Base-by-base conservation (phyloP, 2,888 invertebrate genomes). In the Hermaeophaga mercurialis region DNA sequence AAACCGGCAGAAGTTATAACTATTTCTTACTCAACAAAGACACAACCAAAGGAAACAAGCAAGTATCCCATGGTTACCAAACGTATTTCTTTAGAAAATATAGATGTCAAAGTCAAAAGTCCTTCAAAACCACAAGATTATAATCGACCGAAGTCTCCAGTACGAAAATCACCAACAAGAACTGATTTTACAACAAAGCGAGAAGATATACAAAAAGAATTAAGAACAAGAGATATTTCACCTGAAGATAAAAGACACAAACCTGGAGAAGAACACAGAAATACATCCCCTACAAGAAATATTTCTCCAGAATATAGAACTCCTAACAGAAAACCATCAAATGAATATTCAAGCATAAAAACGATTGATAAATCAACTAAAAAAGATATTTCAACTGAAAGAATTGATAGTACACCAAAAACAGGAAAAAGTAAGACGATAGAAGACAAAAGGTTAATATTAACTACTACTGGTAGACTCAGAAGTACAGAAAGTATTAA, bases 401-500 rank as follows among this genome's bases (percentile, higher is more conserved):
- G 57, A 17, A 49, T 54, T 2, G 69, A 71, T 33, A 59, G 66
- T 1, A 73, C 75, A 1, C 75, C 75, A 22, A 75, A 71, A 67
- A 66, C 73, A 1, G 62, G 54, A 43, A 77, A 79, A 46, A 77
- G 77, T 56, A 76, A 78, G 65, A 73, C 78, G 9, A 59, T 65
- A 46, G 72, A 73, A 38, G 73, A 76, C 52, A 58, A 68, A 9
- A 74, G 70, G 62, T 62, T 62, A 1, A 64, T 72, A 43, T 50
- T 75, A 22, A 76, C 74, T 50, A 62, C 74, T 64, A 58, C 70
- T 11, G 70, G 73, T 14, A 66, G 73, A 14, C 67, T 84, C 18
- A 80, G 83, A 43, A 84, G 82, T 64, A 84, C 82, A 39, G 86
- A 86, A 64, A 84, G 84, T n/a, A 85, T 88, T 0, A 83, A 84